These are phyloP conservation scores for Saccostrea echinata DNA, from an alignment of 1,140 invertebrate species.

Conservation along the genomic window DNA sequence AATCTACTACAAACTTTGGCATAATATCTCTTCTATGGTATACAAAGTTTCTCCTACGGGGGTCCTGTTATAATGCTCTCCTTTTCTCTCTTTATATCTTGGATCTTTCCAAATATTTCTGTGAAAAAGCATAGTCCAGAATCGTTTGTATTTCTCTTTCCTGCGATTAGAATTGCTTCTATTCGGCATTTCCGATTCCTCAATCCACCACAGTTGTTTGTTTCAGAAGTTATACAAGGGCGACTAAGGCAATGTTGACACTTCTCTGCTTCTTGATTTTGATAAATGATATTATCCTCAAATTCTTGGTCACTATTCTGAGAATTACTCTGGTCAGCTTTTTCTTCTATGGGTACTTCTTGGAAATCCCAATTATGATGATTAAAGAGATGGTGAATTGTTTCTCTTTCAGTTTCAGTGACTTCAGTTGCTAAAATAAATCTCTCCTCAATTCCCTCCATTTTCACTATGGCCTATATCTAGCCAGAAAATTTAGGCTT, in stretches of 20 bases:
- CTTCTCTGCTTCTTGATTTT: not conserved
- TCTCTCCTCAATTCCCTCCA: too few species aligned
- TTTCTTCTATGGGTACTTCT: not conserved
- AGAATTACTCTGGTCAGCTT: not conserved
- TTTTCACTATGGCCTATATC: too few species aligned
- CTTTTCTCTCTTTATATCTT: too few species aligned
- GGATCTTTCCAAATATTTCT: slow-evolving; percentile 44
- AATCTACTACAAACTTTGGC: too few species aligned
- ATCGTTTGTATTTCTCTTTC: slow-evolving; percentile 42
- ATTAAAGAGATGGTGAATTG: not conserved
- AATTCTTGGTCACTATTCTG: not conserved
- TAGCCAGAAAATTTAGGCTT: too few species aligned
- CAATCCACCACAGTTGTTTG: slow-evolving; percentile 40
- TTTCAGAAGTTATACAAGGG: slow-evolving; percentile 46
- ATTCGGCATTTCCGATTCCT: not conserved
- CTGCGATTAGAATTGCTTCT: not conserved
- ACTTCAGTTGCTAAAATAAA: not conserved
- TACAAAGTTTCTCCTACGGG: too few species aligned
- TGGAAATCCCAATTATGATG: not conserved
- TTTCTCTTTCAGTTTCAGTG: not conserved
- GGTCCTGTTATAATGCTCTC: too few species aligned
- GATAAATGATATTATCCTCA: not conserved
- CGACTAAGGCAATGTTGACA: slow-evolving; percentile 39
- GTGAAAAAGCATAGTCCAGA: slow-evolving; percentile 44
- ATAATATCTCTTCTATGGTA: too few species aligned